Base-by-base conservation (phyloP, 1,140 invertebrate species). In the Ceratina calcarata region DNA sequence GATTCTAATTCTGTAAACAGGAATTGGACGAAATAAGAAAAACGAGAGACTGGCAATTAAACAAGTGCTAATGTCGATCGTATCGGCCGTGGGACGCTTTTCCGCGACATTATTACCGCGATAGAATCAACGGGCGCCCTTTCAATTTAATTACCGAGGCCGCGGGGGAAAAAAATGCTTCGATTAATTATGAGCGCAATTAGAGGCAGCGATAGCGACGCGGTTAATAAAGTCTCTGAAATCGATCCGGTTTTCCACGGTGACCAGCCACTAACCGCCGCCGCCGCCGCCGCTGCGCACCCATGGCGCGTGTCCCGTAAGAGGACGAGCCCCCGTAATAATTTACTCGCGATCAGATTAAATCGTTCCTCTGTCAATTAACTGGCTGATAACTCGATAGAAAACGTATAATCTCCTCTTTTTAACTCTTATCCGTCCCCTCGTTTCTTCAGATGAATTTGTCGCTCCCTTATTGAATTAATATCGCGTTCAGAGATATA, bases 171-270 rank as follows among this genome's bases (percentile, higher is more conserved):
- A 78, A n/a, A 78, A 78, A 78, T 78, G 27, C 68, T 24, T 49
- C 61, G 76, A 78, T 78, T 78, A 78, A 78, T 78, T 78, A 78
- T 78, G 68, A 71, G 58, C 68, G 76, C 76, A 78, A 78, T 78
- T 78, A 78, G 76, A 78, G 60, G 68, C 76, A 68, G 20, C 76
- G 68, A 78, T 78, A 78, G 71, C 76, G 68, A 61, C 12, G 27
- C 60, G 68, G 32, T 64, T 45, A 78, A 78, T 71, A 78, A 78
- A 78, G 76, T 78, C 49, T 66, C 37, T 64, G 76, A 78, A 71
- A 78, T 78, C 76, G 76, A 78, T 78, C 76, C 76, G 68, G 67
- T 70, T 77, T 61, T 53, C 58, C 18, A 45, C 37, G 37, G 37
- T 45, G 37, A 45, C 37, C 37, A 45, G 37, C 37, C 37, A 10